These are phyloP conservation scores for Antheraea yamamai DNA, from an alignment of 2,888 invertebrate genomes.

Conservation along the genomic window DNA sequence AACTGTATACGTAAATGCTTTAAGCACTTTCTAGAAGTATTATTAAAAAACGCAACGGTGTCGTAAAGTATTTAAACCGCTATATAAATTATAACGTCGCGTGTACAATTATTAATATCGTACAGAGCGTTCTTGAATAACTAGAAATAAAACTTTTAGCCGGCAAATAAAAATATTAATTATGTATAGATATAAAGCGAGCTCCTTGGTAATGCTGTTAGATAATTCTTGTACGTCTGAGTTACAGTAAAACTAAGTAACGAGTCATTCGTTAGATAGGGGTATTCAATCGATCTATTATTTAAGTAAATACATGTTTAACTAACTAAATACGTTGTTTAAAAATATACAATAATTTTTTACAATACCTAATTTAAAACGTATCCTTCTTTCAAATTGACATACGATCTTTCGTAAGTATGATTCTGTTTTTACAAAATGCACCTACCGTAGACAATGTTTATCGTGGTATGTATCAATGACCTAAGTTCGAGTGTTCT, in stretches of 20 bases:
- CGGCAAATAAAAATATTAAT: conserved; percentile 46
- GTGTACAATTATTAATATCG: not conserved
- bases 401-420: not conserved
- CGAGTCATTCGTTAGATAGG: conserved; percentile 31
- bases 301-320: not conserved
- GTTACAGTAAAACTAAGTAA: conserved; percentile 5
- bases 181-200: conserved; percentile 65
- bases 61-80: conserved; percentile 38
- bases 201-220: conserved; percentile 72
- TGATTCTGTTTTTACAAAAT: not conserved
- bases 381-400: not conserved
- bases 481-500: conserved; percentile 11
- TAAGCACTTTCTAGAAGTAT: not conserved
- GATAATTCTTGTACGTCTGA: conserved; percentile 19
- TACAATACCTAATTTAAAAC: not conserved
- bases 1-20: not conserved
- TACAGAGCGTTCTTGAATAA: not conserved
- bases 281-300: not conserved
- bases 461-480: not conserved
- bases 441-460: not conserved
- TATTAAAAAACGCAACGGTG: conserved; percentile 44
- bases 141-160: not conserved
- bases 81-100: conserved; percentile 55
- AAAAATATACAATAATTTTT: conserved; percentile 37
- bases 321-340: conserved; percentile 24